These are phyloP conservation scores for Bucorvus abyssinicus DNA, from an alignment of 2,797 vertebrate genomes.

Conservation along the genomic window DNA sequence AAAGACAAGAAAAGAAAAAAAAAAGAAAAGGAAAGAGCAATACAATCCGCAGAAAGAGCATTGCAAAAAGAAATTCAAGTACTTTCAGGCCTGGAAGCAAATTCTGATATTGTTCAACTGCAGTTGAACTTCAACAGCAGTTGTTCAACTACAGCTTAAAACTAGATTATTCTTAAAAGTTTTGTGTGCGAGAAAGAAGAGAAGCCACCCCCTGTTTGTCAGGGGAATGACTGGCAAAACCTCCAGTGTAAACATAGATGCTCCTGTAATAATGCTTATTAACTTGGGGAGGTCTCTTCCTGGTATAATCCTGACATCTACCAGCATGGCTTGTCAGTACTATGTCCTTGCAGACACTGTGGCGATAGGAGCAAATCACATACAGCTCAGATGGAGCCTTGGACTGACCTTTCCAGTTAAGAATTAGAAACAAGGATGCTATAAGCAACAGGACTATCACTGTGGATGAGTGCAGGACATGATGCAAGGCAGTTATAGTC, in stretches of 20 bases:
- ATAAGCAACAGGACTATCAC: background rate
- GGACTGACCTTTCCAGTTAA: background rate
- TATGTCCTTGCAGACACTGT: background rate
- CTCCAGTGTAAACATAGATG: background rate
- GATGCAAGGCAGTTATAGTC: background rate
- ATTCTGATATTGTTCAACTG: background rate
- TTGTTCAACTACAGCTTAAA: background rate
- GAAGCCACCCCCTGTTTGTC: background rate
- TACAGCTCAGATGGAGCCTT: background rate
- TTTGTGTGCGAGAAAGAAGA: background rate
- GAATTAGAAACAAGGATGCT: background rate
- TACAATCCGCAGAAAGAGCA: background rate
- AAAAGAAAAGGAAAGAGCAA: background rate
- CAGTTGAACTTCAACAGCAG: background rate
- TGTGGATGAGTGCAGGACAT: background rate
- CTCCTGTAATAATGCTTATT: background rate
- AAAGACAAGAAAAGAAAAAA: too few relatives aligned
- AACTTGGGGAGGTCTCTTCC: background rate
- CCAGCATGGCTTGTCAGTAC: background rate
- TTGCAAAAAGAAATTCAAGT: background rate
- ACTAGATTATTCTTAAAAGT: background rate
- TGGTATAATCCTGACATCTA: background rate
- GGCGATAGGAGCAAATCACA: background rate
- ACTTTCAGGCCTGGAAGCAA: background rate
- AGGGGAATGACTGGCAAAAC: background rate